Percentiles rank a stretch among this genome's conserved stretches.
These are phyloP conservation scores for Ametastegia equiseti DNA, from an alignment of 2,888 invertebrate genomes.

Conservation along the genomic window DNA sequence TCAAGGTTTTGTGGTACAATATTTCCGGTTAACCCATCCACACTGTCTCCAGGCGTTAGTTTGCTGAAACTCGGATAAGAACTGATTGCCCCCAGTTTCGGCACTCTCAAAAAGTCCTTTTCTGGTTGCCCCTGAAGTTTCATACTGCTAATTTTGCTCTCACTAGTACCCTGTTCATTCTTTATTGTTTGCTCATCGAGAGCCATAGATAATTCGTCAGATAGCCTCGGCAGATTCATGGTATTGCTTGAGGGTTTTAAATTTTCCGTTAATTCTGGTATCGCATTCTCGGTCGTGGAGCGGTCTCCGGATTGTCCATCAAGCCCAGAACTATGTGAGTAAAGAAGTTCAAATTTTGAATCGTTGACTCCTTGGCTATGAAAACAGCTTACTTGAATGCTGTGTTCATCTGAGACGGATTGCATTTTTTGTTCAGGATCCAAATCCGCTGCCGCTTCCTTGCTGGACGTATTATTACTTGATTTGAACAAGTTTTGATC, in stretches of 20 bases:
- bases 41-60: slow-evolving; percentile 57
- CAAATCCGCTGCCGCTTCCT: background rate
- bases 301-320: background rate
- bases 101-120: slow-evolving; percentile 58
- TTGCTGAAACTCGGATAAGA: slow-evolving; percentile 62
- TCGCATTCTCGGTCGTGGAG: background rate
- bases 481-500: background rate
- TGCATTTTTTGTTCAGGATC: background rate
- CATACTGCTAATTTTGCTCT: background rate
- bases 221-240: background rate
- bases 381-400: background rate
- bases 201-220: slow-evolving; percentile 46
- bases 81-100: slow-evolving; percentile 63
- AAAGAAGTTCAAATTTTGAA: background rate
- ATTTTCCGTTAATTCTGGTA: background rate
- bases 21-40: slow-evolving; percentile 37
- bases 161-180: background rate
- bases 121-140: slow-evolving; percentile 30
- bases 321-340: background rate
- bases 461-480: background rate
- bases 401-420: background rate
- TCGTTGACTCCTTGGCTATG: background rate
- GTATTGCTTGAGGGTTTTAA: background rate
- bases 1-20: background rate
- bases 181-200: slow-evolving; percentile 11